Evolutionary conservation across 37 sponge, comb jelly and placozoan species (phyloP).

Genomic region (Bolinopsis microptera): DNA sequence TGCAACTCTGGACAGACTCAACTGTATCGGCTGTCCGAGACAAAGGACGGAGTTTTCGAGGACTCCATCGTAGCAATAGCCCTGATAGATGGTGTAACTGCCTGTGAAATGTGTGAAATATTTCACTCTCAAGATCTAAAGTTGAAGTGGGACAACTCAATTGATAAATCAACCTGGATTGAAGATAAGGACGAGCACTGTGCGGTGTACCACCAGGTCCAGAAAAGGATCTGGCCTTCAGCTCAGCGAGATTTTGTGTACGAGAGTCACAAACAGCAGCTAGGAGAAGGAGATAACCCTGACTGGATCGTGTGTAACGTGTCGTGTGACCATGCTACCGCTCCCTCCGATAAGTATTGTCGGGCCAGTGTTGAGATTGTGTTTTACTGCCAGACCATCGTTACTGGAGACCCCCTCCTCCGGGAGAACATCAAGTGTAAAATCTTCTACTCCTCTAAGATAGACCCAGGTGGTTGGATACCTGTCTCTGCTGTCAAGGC

Average conservation of each 20-base stretch:
- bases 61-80: neutral
- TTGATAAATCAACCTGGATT: neutral
- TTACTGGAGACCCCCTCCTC: neutral
- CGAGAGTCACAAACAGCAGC: conserved; percentile 42
- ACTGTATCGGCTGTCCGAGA: neutral
- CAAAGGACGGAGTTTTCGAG: neutral
- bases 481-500: conserved; percentile 58
- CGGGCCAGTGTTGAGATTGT: conserved; percentile 37
- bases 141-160: conserved; percentile 38
- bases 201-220: conserved; percentile 62
- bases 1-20: conserved; percentile 9
- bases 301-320: conserved; percentile 65
- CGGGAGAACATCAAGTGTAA: conserved; percentile 49
- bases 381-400: conserved; percentile 57
- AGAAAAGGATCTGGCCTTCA: conserved; percentile 58
- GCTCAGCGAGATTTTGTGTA: conserved; percentile 63
- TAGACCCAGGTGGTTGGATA: conserved; percentile 54
- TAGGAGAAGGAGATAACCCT: neutral
- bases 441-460: conserved; percentile 51
- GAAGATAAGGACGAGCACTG: conserved; percentile 25
- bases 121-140: conserved; percentile 64
- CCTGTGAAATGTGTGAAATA: conserved; percentile 7
- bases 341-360: conserved; percentile 23
- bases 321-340: conserved; percentile 18
- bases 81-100: conserved; percentile 27